Percentiles rank a stretch among this genome's conserved stretches.
Evolutionary conservation across 2,797 vertebrate genomes (phyloP).

Genomic region (Crenichthys baileyi): DNA sequence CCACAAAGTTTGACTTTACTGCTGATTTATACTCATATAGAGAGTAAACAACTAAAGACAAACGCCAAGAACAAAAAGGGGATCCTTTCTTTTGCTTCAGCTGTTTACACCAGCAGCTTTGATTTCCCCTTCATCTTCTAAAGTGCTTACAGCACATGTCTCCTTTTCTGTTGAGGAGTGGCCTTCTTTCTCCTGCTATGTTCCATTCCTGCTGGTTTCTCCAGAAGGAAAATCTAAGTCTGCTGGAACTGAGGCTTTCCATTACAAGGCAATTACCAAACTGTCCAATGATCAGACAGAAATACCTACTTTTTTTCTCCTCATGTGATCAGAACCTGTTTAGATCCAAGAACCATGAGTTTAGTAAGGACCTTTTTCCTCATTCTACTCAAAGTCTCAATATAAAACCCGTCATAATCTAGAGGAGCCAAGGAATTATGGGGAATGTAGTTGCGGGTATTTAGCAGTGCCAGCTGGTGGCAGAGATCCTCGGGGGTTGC

Average conservation of each 20-base stretch:
- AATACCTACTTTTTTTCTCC: constrained; percentile 52
- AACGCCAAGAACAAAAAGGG: background rate
- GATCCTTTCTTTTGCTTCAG: constrained; percentile 8
- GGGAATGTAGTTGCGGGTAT: constrained; percentile 39
- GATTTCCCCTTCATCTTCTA: constrained; percentile 24
- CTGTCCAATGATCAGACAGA: constrained; percentile 29
- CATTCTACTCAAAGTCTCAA: constrained; percentile 8
- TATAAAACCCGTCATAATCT: constrained; percentile 7
- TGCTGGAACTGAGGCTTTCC: constrained; percentile 47
- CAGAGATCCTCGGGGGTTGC: constrained; percentile 21
- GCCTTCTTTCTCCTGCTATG: constrained; percentile 37
- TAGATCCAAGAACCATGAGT: constrained; percentile 1
- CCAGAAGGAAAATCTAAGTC: constrained; percentile 66
- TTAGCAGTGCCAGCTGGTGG: constrained; percentile 17
- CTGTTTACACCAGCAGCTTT: constrained; percentile 6
- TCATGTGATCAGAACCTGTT: constrained; percentile 17
- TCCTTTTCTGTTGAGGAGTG: background rate
- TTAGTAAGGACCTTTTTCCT: background rate
- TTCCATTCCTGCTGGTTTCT: constrained; percentile 62
- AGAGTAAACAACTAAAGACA: constrained; percentile 4
- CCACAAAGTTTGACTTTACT: background rate
- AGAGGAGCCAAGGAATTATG: constrained; percentile 38
- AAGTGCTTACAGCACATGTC: constrained; percentile 13
- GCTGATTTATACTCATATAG: background rate
- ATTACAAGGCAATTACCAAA: constrained; percentile 46